Base-by-base conservation (phyloP, 1,140 invertebrate species). In the Megalopta genalis region DNA sequence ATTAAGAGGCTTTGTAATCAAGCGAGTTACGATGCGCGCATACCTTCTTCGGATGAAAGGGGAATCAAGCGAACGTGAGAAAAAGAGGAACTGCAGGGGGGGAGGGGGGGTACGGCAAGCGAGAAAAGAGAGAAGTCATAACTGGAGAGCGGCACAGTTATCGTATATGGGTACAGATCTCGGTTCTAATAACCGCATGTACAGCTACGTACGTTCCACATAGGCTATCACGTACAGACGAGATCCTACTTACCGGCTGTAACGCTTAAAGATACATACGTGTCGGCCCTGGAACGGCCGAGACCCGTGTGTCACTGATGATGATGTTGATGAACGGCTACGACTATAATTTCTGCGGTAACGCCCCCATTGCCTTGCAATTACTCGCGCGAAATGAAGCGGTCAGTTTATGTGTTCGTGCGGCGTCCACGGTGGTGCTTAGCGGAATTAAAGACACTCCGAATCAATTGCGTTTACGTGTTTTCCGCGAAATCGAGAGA, bases 61-160 rank as follows among this genome's bases (percentile, higher is more conserved):
- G 37, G 8, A 12, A 23, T 39, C 21, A 39, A 46, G 9, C 23
- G 18, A 49, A 6, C n/a, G 54, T 12, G 21, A 16, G 5, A 37
- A 63, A 46, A 27, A 32, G 18, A 46, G 25, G 6, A 39, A 37
- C 37, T 10, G n/a, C n/a, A n/a, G 32, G 42, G 39, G 27, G 6
- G 23, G 23, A 32, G 18, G n/a, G 18, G 16, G 16, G 14, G 16
- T 16, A 1, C 14, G 49, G 6, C 16, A 52, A 52, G 16, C 49
- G 23, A 52, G 16, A 75, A 85, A 64, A 83, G 80, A 83, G 81
- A 86, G 69, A 64, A 77, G 81, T 62, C 69, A 75, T 86, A 88
- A 87, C 87, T 86, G 87, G 87, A 88, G 85, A 88, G 63, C 87
- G 86, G 85, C 87, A 88, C 86, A 88, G 87, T 88, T 88, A 88